These are phyloP conservation scores for Lepilemur septentrionalis DNA, from an alignment of 2,797 vertebrate species.

Conservation along the genomic window DNA sequence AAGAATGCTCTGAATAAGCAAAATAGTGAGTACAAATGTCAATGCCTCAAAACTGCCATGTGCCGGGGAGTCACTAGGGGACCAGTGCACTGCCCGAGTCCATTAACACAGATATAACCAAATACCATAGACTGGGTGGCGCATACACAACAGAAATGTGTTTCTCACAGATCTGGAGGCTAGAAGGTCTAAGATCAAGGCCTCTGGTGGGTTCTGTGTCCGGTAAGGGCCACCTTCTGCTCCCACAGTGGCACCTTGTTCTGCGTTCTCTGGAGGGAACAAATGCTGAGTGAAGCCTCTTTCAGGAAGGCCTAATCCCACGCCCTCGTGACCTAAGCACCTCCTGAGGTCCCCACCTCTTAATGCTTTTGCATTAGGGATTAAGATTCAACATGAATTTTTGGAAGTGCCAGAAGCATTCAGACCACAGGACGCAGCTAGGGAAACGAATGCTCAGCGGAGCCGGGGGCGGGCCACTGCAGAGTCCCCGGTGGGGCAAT, in stretches of 20 bases:
- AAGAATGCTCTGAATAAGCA: neutral
- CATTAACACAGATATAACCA: neutral
- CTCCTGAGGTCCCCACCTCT: neutral
- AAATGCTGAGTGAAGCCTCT: neutral
- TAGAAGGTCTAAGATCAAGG: neutral
- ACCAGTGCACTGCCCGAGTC: neutral
- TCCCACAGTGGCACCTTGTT: neutral
- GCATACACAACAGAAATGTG: too few relatives aligned
- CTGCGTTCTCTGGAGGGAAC: neutral
- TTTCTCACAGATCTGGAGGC: neutral
- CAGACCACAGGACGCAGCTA: neutral
- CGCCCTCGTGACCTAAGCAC: neutral
- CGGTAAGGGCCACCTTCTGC: neutral
- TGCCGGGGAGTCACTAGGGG: neutral
- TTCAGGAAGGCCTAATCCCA: neutral
- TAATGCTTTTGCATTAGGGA: neutral
- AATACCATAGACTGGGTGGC: neutral
- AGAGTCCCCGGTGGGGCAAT: neutral
- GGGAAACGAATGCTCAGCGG: too few relatives aligned
- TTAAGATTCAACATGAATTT: neutral
- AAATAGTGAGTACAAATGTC: accelerated
- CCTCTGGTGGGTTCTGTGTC: neutral
- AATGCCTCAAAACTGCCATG: accelerated
- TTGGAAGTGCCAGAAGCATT: neutral
- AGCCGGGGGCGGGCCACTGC: neutral